A percentile compares a stretch with the other conserved stretches of the same genome.
Conservation (phyloP, 1,140 invertebrate genomes). For the Vollenhovia emeryi region DNA sequence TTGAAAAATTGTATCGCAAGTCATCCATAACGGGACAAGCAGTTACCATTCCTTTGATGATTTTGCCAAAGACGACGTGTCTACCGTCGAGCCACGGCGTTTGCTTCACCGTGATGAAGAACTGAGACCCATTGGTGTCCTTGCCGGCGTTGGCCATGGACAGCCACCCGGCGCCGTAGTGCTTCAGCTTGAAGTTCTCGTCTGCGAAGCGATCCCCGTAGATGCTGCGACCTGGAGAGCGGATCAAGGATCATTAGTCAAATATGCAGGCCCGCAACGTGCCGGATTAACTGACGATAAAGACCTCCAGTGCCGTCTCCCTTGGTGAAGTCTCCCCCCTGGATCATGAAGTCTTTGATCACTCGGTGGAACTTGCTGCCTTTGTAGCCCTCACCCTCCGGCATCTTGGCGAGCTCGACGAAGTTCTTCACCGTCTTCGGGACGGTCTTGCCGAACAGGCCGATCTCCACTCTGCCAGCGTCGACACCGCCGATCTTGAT, state of each 20-base stretch:
- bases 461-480: conserved; percentile 94
- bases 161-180: conserved; percentile 98
- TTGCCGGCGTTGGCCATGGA: conserved; percentile 98
- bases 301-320: conserved; percentile 95
- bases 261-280: background rate
- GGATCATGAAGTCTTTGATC: conserved; percentile 98
- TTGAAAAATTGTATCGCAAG: too few relatives aligned
- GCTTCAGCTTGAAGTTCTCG: conserved; percentile 99
- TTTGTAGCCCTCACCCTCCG: conserved; percentile 93
- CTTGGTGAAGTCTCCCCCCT: conserved; percentile 97
- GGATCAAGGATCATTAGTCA: conserved; percentile 37
- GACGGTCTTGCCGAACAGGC: conserved; percentile 97
- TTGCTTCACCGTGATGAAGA: conserved; percentile 97
- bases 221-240: conserved; percentile 92
- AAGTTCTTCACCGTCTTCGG: conserved; percentile 98
- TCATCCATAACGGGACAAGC: too few relatives aligned
- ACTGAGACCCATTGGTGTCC: conserved; percentile 99
- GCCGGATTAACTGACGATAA: background rate
- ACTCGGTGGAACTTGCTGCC: conserved; percentile 97
- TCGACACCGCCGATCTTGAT: conserved; percentile 94
- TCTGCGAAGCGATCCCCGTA: conserved; percentile 97
- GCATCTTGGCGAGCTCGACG: conserved; percentile 92
- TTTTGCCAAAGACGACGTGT: conserved; percentile 99
- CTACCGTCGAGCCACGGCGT: conserved; percentile 98
- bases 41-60: conserved; percentile 96